Conservation (phyloP, 2,888 invertebrate genomes). For the Hemicrepidius hirtus region DNA sequence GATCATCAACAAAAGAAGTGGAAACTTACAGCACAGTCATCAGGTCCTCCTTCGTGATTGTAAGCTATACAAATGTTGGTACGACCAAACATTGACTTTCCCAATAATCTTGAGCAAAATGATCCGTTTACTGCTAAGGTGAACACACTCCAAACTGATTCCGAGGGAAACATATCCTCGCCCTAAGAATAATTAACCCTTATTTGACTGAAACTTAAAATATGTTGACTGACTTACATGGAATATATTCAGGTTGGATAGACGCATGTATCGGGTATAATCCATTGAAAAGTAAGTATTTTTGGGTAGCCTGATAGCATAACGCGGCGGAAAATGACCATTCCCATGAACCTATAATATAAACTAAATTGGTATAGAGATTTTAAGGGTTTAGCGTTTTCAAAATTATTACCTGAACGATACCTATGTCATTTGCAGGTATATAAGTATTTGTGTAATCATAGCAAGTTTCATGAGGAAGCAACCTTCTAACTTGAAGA, state of each 20-base stretch:
- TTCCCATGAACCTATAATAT: background rate
- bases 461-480: background rate
- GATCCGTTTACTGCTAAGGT: background rate
- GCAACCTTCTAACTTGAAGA: background rate
- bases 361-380: too few relatives aligned
- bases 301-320: background rate
- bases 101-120: background rate
- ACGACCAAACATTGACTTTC: background rate
- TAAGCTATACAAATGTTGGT: background rate
- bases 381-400: too few relatives aligned
- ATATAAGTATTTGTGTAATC: background rate
- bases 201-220: background rate
- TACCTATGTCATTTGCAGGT: background rate
- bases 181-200: background rate
- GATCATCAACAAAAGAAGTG: background rate
- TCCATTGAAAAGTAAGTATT: background rate
- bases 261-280: background rate
- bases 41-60: background rate
- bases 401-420: slow-evolving; percentile 6
- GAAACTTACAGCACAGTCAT: background rate
- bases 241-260: background rate
- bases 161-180: too few relatives aligned
- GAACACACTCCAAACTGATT: background rate
- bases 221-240: background rate
- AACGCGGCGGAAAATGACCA: background rate